Evolutionary conservation across 2,113 vertebrate genomes (phyloP), one percentile per base, ranked within the genome.

Genomic region (Macroglossus sobrinus): DNA sequence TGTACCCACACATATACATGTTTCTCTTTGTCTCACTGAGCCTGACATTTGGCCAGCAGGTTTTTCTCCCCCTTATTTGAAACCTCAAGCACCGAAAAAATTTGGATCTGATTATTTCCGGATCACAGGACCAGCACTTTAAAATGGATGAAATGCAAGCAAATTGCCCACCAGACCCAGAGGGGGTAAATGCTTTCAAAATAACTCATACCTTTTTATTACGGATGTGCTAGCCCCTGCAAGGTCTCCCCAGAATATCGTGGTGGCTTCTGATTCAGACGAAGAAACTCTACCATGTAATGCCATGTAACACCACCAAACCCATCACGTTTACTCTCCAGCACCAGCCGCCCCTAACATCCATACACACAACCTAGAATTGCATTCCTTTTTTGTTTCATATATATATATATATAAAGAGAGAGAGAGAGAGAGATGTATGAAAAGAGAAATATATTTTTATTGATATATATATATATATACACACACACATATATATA

Each of bases 121-220:
- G 93, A 98, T 94, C 80, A 72, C 72, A 96, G 96, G 97, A 98
- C 96, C 96, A 97, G 95, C 93, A 94, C 97, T 97, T 97, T 97
- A 97, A 97, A 97, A 98, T 97, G 96, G 97, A 98, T 98, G 96
- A 98, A 97, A 98, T 97, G 98, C 43, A 98, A 98, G 98, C 61
- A 98, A 98, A 97, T 96, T 98, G 98, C 98, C 95, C 93, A 97
- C 95, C 5, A 16, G 57, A 98, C 96, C 97, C 72, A 1, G 89
- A 81, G 96, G 95, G 94, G 91, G 43, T 21, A 84, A 91, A 90
- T 57, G 75, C 93, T 98, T 98, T 97, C 86, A 96, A 96, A 97
- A 95, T 91, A 85, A 95, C 93, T 96, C 86, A 76, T 93, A 98
- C 95, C 95, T 97, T 97, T 90, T 88, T 91, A 57, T 74, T 59